Evolutionary conservation across 2,113 vertebrate species (phyloP).

Genomic region (Orthochromis malagaraziensis): DNA sequence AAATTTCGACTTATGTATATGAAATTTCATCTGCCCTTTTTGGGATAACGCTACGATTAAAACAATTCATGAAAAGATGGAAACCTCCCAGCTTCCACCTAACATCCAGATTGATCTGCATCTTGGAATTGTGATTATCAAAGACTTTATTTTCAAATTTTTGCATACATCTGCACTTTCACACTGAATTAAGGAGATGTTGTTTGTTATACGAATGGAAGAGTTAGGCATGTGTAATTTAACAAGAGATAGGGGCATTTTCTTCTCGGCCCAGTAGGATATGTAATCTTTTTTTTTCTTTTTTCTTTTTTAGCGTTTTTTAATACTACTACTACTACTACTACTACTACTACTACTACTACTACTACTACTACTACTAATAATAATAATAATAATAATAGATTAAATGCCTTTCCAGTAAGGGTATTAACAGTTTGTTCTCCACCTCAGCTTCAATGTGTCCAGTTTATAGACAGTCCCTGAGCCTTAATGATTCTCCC

Average conservation of each 20-base stretch:
- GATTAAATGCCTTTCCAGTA: neutral
- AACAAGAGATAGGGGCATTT: neutral
- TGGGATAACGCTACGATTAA: neutral
- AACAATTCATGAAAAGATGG: neutral
- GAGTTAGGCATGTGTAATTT: neutral
- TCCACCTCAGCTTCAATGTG: neutral
- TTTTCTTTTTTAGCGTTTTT: neutral
- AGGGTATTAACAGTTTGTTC: neutral
- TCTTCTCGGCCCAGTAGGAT: neutral
- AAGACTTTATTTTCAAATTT: neutral
- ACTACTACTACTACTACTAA: fast-evolving
- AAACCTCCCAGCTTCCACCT: neutral
- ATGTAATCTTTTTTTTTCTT: neutral
- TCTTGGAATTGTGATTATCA: neutral
- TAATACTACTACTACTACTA: neutral
- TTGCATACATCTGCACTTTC: neutral
- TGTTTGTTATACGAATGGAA: neutral
- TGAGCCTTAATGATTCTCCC: neutral
- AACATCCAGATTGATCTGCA: neutral
- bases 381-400: neutral
- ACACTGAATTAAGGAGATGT: neutral
- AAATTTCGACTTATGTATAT: too few species aligned
- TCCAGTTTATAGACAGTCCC: neutral
- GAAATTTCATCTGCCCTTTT: neutral
- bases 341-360: too few species aligned